A percentile compares a stretch with the other conserved stretches of the same genome.
Evolutionary conservation across 2,113 vertebrate species (phyloP).

Genomic region (Gambusia affinis): DNA sequence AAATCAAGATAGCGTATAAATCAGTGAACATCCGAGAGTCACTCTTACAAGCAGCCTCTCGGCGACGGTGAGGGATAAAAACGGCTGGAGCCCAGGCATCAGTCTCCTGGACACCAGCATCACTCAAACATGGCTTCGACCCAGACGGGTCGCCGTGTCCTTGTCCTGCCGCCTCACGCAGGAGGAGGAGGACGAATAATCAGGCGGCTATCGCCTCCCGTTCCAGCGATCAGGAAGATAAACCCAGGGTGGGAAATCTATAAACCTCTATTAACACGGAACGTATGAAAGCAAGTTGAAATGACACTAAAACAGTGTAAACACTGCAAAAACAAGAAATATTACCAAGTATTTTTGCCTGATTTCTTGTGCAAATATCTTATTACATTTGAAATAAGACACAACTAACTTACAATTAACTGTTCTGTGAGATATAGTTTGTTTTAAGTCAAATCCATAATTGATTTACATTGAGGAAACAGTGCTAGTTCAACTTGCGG

Average conservation of each 20-base stretch:
- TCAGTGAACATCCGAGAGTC: conserved; percentile 25
- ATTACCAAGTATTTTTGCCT: too few species aligned
- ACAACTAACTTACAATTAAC: too few species aligned
- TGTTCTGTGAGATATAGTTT: too few species aligned
- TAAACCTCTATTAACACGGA: conserved; percentile 47
- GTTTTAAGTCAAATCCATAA: too few species aligned
- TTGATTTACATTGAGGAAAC: too few species aligned
- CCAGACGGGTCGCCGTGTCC: conserved; percentile 65
- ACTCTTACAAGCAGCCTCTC: conserved; percentile 26
- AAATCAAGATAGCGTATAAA: conserved; percentile 3
- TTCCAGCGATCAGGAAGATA: conserved; percentile 65
- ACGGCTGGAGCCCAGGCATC: conserved; percentile 7
- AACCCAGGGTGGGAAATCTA: conserved; percentile 63
- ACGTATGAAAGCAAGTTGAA: neutral
- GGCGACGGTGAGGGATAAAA: conserved; percentile 34
- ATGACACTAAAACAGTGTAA: too few species aligned
- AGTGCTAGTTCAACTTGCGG: too few species aligned
- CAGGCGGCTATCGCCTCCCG: conserved; percentile 41
- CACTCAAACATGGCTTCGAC: conserved; percentile 33
- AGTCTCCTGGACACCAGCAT: conserved; percentile 38
- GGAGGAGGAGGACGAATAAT: conserved; percentile 64
- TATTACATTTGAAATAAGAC: too few species aligned
- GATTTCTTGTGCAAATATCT: too few species aligned
- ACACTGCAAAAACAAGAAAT: too few species aligned
- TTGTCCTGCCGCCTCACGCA: conserved; percentile 47